phyloP scores from a whole-genome alignment of 2,797 vertebrate species.

The Yasuhikotakia modesta region DNA sequence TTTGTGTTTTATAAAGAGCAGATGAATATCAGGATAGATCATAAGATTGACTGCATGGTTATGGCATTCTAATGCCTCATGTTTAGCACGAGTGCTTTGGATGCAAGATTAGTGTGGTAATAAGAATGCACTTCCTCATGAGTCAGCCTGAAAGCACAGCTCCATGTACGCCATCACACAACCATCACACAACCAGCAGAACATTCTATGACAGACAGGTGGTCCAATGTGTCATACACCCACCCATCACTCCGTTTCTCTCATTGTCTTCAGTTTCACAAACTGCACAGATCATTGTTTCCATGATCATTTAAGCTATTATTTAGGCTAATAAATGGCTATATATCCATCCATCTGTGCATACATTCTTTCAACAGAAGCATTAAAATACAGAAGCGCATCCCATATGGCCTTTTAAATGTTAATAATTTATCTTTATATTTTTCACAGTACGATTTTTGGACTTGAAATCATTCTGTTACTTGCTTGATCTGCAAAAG shows the following conservation, averaged over 20 bases:
- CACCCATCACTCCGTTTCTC: slow-evolving; percentile 5
- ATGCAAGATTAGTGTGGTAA: slow-evolving; percentile 8
- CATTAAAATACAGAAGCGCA: neutral
- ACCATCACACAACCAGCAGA: neutral
- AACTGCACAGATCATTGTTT: slow-evolving; percentile 16
- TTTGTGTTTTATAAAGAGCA: neutral
- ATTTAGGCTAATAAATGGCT: too few relatives aligned
- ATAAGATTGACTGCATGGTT: neutral
- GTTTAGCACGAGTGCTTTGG: neutral
- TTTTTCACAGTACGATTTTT: neutral
- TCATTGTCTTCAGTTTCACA: slow-evolving; percentile 52
- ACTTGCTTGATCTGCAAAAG: neutral
- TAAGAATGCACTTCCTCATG: neutral
- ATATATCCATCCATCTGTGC: neutral
- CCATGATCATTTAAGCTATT: slow-evolving; percentile 14
- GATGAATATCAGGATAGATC: neutral
- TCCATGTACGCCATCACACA: neutral
- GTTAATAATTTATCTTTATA: neutral
- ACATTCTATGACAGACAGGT: slow-evolving; percentile 19
- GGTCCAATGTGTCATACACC: slow-evolving; percentile 24
- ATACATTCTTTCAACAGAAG: neutral
- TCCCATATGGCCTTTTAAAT: neutral
- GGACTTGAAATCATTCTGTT: neutral
- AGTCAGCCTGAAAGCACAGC: neutral
- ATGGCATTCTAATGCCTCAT: neutral